A percentile compares a stretch with the other conserved stretches of the same genome.
Evolutionary conservation across 2,113 vertebrate species (phyloP).

Genomic region (Micromys minutus): DNA sequence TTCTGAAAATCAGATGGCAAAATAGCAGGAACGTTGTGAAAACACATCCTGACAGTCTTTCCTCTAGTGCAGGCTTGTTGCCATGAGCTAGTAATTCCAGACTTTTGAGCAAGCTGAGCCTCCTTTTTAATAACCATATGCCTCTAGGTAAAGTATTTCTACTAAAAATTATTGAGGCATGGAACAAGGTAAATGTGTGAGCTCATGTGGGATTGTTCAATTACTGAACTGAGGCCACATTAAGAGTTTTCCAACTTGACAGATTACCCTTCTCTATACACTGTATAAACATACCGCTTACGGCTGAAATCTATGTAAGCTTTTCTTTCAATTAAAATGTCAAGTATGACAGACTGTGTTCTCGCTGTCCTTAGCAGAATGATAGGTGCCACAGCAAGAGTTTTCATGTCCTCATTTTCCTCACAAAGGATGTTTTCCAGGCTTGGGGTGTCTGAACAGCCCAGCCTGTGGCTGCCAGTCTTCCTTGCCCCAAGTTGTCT

Average conservation of each 20-base stretch:
- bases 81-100: slow-evolving; percentile 89
- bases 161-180: slow-evolving; percentile 89
- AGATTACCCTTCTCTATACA: slow-evolving; percentile 88
- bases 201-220: slow-evolving; percentile 88
- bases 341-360: slow-evolving; percentile 87
- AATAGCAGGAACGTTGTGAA: slow-evolving; percentile 85
- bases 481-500: slow-evolving; percentile 4
- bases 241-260: slow-evolving; percentile 86
- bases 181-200: slow-evolving; percentile 90
- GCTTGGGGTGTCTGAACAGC: slow-evolving; percentile 73
- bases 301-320: slow-evolving; percentile 86
- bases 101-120: slow-evolving; percentile 87
- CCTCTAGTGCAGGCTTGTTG: slow-evolving; percentile 89
- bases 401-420: slow-evolving; percentile 73
- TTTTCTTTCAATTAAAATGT: slow-evolving; percentile 92
- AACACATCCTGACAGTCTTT: slow-evolving; percentile 88
- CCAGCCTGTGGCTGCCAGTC: slow-evolving; percentile 59
- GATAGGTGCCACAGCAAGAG: slow-evolving; percentile 82
- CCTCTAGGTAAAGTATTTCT: slow-evolving; percentile 90
- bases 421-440: slow-evolving; percentile 74
- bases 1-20: slow-evolving; percentile 84
- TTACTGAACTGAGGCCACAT: slow-evolving; percentile 85
- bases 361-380: slow-evolving; percentile 83
- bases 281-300: slow-evolving; percentile 90
- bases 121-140: slow-evolving; percentile 89